Base-by-base conservation (phyloP, 2,888 invertebrate genomes). In the Heterodera filipjevi region DNA sequence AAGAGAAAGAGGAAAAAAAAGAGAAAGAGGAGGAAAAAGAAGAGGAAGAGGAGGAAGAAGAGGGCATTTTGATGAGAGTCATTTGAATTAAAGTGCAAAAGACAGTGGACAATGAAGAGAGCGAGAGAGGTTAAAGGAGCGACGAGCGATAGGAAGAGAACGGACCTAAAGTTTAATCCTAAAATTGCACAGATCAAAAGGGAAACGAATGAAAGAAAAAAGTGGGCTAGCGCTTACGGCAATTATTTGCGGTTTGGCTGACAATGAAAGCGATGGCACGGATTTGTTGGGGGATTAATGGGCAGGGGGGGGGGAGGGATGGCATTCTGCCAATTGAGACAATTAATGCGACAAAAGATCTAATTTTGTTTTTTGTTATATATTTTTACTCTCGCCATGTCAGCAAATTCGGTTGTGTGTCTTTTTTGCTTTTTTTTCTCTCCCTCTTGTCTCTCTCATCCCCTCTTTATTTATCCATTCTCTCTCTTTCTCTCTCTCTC, bases 101-200 rank as follows among this genome's bases (percentile, higher is more conserved):
- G 19, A 44, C 44, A 0, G 19, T 3, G 19, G 16, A 49, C 8
- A 49, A 49, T 71, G 32, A 71, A 71, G 30, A 39, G 32, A 72
- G 33, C 16, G 22, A 8, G 2, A n/a, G 22, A 32, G 16, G 71
- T 71, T 27, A 71, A 49, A 71, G 49, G 49, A 71, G 27, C 49
- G 32, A 33, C 46, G 44, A 44, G 59, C 35, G 32, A 39, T 49
- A 46, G n/a, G 39, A 33, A 39, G 33, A 33, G 72, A 35, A n/a
- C 32, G 12, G 32, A 35, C 14, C 16, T 19, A 53, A 35, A 35
- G 22, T 33, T 73, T 73, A 73, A 73, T 73, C 73, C 49, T 1
- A 49, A 73, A 73, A 73, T 44, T 73, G 73, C 19, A 12, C 8
- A 59, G 59, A 59, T 19, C 59, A 12, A n/a, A 59, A 8, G 53